phyloP scores from a whole-genome alignment of 2,888 invertebrate genomes.

The Thelaira solivaga region DNA sequence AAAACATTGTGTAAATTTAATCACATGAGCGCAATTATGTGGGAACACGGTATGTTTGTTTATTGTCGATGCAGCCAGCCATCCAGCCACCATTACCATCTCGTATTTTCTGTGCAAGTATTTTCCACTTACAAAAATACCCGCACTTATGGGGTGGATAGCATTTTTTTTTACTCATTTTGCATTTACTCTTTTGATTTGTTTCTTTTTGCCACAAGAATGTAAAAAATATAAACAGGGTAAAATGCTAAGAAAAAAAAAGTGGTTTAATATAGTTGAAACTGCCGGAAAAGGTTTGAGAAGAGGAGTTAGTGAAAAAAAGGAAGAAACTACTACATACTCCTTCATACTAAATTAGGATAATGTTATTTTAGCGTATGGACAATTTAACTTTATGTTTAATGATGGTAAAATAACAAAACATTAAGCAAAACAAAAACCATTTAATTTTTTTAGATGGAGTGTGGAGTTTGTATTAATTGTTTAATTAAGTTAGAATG shows the following conservation, averaged over 20 bases:
- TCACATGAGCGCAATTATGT: conserved; percentile 60
- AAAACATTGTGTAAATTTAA: conserved; percentile 60
- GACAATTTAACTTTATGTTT: conserved; percentile 40
- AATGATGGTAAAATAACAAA: conserved; percentile 14
- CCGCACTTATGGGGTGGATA: not conserved
- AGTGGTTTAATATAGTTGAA: not conserved
- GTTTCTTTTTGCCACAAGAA: not conserved
- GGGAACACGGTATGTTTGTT: conserved; percentile 45
- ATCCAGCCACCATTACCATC: conserved; percentile 21
- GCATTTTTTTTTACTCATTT: not conserved
- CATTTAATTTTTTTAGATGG: not conserved
- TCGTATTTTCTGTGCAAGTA: not conserved
- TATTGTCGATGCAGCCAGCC: conserved; percentile 15
- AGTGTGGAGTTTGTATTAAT: conserved; percentile 24
- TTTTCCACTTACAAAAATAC: conserved; percentile 14
- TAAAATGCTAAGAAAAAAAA: not conserved
- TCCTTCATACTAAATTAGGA: not conserved
- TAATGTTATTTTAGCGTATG: conserved; percentile 35
- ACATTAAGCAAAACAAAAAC: not conserved
- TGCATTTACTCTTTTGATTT: not conserved
- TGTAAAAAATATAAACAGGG: not conserved
- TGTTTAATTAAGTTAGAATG: conserved; percentile 40
- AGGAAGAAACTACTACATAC: not conserved
- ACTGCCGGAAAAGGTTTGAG: not conserved
- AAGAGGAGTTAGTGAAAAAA: no score